Evolutionary conservation across 2,797 vertebrate species (phyloP), one percentile per base, ranked within the genome.

Genomic region (Chelonia mydas): DNA sequence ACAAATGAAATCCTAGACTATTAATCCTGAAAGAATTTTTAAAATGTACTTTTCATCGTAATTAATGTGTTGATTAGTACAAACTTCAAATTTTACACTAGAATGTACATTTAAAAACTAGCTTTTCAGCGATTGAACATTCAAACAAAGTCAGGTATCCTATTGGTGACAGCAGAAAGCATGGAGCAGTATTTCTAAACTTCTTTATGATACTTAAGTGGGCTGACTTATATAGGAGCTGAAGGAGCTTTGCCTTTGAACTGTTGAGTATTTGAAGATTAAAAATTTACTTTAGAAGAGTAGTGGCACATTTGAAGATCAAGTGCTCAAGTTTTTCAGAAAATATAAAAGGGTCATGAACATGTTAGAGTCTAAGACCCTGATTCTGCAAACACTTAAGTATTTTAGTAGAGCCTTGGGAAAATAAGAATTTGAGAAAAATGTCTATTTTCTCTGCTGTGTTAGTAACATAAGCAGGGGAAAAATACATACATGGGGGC

Each of bases 201-300:
- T 27, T 84, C 6, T 13, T 11, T 0, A 85, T 37, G 82, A 8
- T 33, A n/a, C 3, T 7, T n/a, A 3, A 8, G 27, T 7, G 5
- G 81, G 4, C 5, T 33, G n/a, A 76, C 1, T 6, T 84, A 84
- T 27, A 54, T 80, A 72, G 79, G 6, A 82, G 25, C 45, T 80
- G 41, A 90, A 77, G 61, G 54, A 88, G 93, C 77, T 33, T 41
- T 41, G 33, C 5, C 41, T n/a, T 84, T 61, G 28, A 45, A 5
- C 37, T 65, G 33, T 11, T 37, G 33, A 68, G 17, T 37, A 68
- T 68, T 21, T 68, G 16, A 68, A 68, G 33, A 68, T 68, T 68
- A 68, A n/a, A 68, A 65, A 68, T 37, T 37, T 37, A 37, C 21
- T 28, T 45, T 76, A 23, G 11, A 76, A 76, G 23, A 45, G 23